Conservation (phyloP, 2,797 vertebrate genomes). For the Onychomys torridus region DNA sequence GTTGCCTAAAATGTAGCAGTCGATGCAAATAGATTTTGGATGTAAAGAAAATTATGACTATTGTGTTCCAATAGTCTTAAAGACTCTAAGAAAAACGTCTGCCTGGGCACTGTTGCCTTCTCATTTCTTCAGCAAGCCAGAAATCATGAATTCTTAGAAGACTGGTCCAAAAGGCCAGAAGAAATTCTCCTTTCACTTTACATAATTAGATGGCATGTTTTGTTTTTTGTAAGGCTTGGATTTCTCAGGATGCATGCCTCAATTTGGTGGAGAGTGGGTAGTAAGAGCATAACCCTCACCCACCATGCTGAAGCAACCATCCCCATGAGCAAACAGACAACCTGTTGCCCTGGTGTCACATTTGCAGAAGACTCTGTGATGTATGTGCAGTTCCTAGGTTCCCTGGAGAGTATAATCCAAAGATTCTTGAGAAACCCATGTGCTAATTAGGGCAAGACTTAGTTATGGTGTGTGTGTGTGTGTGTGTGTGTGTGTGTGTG, state of each 20-base stretch:
- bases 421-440: neutral
- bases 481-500: neutral
- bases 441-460: neutral
- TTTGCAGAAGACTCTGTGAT: neutral
- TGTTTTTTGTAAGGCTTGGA: constrained; percentile 10
- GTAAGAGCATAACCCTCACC: neutral
- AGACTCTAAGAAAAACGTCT: constrained; percentile 26
- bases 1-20: constrained; percentile 25
- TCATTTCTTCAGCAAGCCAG: neutral
- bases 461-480: neutral
- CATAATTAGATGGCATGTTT: neutral
- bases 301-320: neutral
- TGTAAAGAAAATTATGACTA: constrained; percentile 32
- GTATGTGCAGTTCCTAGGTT: neutral
- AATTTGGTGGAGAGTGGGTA: neutral
- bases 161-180: neutral
- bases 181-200: neutral
- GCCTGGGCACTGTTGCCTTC: neutral
- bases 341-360: neutral
- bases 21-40: constrained; percentile 26
- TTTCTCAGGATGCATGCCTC: neutral
- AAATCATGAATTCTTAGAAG: constrained; percentile 28
- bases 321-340: neutral
- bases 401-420: neutral
- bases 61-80: constrained; percentile 14